Evolutionary conservation across 1,140 invertebrate species (phyloP), one percentile per base, ranked within the genome.

Genomic region (Aethina tumida): DNA sequence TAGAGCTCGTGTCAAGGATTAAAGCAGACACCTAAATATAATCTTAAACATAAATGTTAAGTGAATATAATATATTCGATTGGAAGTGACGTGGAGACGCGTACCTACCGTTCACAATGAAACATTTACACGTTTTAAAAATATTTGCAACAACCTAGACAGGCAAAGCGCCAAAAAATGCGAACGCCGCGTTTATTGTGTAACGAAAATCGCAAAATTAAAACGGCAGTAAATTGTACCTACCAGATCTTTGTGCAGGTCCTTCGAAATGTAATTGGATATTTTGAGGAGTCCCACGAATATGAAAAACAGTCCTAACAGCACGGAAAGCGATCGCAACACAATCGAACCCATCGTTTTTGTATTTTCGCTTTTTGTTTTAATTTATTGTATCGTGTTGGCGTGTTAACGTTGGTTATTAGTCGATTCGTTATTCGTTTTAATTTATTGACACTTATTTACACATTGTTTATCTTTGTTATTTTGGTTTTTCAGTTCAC

Each of bases 241-340:
- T 67, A 96, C 93, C 80, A 97, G 77, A 71, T 97, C 92, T 74
- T 91, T 93, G 65, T 97, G 91, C 34, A 97, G 75, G 64, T 97
- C 92, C 68, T 88, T 88, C 54, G 87, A 95, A 38, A 97, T 79
- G 45, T 81, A 74, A 42, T 89, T 88, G 39, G 90, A 87, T 32
- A 96, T 66, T 71, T 96, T 96, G 53, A 95, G 82, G 13, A 81
- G 81, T 28, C 92, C 92, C 40, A 95, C 84, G 62, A 96, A 94
- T 51, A 97, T 78, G 63, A 97, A 97, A 68, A 97, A 97, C 45
- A 97, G 71, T 33, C 93, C 93, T 49, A 96, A 67, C 18, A 95
- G 75, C 42, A 97, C 66, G 7, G 91, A 94, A 37, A 97, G 70
- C 61, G 87, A 89, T 63, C 81, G 88, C 35, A 95, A 66, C 37